These are phyloP conservation scores for Himalopsyche phryganea DNA, from an alignment of 1,140 invertebrate species.

Conservation along the genomic window DNA sequence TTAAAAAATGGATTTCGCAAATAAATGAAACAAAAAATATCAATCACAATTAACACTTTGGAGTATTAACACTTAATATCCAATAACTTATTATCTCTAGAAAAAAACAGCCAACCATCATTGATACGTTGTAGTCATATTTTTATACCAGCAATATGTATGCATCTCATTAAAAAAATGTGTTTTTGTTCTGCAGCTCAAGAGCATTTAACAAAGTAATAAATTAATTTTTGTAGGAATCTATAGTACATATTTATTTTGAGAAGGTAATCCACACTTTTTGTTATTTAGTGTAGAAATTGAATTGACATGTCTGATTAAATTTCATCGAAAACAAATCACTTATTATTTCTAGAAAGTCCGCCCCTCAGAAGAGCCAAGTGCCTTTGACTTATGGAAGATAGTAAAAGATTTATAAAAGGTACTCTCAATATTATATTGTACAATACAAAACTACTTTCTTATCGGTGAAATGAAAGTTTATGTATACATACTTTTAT, in stretches of 20 bases:
- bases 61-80: too few relatives aligned
- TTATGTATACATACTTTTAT: constrained; percentile 15
- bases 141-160: neutral
- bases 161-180: neutral
- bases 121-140: too few relatives aligned
- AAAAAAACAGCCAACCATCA: too few relatives aligned
- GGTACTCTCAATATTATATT: constrained; percentile 20
- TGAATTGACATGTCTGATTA: neutral
- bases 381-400: constrained; percentile 25
- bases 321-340: neutral
- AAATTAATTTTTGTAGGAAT: too few relatives aligned
- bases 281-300: too few relatives aligned
- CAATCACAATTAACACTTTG: too few relatives aligned
- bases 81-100: too few relatives aligned
- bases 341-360: neutral
- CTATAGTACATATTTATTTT: too few relatives aligned
- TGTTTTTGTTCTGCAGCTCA: neutral
- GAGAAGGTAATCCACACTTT: too few relatives aligned
- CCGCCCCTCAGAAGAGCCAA: constrained; percentile 26
- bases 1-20: too few relatives aligned
- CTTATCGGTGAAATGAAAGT: constrained; percentile 12
- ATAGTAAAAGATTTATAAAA: constrained; percentile 15
- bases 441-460: constrained; percentile 18
- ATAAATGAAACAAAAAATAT: too few relatives aligned
- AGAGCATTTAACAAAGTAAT: too few relatives aligned